Percentiles rank a stretch among this genome's conserved stretches.
Evolutionary conservation across 1,140 invertebrate genomes (phyloP).

Genomic region (Atta cephalotes): DNA sequence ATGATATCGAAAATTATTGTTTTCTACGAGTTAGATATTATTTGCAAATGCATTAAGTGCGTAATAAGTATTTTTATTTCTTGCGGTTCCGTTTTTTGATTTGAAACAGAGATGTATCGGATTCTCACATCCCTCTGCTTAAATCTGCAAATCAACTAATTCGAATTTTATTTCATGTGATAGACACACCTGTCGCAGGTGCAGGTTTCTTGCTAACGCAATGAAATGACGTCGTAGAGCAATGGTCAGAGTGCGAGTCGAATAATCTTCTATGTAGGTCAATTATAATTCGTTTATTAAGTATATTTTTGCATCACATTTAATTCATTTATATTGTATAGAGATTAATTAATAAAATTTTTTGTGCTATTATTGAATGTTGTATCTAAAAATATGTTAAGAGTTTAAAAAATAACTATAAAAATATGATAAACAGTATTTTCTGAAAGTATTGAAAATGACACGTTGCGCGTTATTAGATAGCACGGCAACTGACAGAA

Average conservation of each 20-base stretch:
- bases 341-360: background rate
- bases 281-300: conserved; percentile 21
- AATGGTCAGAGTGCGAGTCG: conserved; percentile 46
- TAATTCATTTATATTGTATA: background rate
- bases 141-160: conserved; percentile 53
- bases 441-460: background rate
- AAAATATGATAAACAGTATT: background rate
- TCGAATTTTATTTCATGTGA: conserved; percentile 46
- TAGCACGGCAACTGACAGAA: too few relatives aligned
- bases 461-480: too few relatives aligned
- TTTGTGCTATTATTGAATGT: background rate
- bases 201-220: conserved; percentile 34
- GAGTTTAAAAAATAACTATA: background rate
- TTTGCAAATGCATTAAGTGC: background rate
- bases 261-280: conserved; percentile 4
- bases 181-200: conserved; percentile 71
- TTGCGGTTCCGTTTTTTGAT: background rate
- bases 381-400: background rate
- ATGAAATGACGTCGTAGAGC: conserved; percentile 61
- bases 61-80: background rate
- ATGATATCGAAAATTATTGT: background rate
- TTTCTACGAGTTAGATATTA: background rate
- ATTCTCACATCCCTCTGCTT: conserved; percentile 32
- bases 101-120: background rate
- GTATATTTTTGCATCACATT: background rate